Base-by-base conservation (phyloP, 2,113 vertebrate genomes). In the Lophochroa leadbeateri region DNA sequence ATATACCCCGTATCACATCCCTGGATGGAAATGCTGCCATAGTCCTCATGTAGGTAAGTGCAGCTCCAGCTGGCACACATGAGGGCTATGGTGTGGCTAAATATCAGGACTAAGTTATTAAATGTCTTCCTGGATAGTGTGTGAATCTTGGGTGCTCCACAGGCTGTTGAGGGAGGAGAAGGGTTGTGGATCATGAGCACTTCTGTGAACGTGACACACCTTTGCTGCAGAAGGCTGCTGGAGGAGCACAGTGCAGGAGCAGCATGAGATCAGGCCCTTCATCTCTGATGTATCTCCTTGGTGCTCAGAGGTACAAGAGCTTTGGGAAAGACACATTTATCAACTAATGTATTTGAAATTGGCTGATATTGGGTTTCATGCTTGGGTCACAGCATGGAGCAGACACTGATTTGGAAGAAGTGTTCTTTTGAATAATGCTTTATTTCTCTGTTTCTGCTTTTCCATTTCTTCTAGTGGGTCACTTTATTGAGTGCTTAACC, bases 181-280 rank as follows among this genome's bases (percentile, higher is more conserved):
- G 52, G 39, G 11, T 44, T 0, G 3, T 44, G 58, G 46, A 8
- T 4, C 33, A 52, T 0, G 3, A 44, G 39, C 8, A 1, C 28
- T 41, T 57, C 31, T 29, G 27, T 0, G 0, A 20, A 15, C 0
- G 1, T 17, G 31, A 37, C 0, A 17, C 12, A n/a, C 13, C 43
- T 43, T 39, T 61, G 17, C 57, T 49, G 53, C 64, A 61, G 50
- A 13, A 57, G 49, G 65, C 47, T 37, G 61, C 8, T 17, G n/a
- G 31, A 18, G 19, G 63, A 60, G 29, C 29, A 4, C 10, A 3
- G 24, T 2, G 10, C 57, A 25, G 69, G 43, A 89, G 37, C 5
- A 0, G 57, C 37, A 17, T 0, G 5, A 50, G 39, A 14, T 55
- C 64, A 17, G 64, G 47, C 8, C 41, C 14, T 35, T 55, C 2